Evolutionary conservation across 2,888 invertebrate genomes (phyloP), one percentile per base, ranked within the genome.

Genomic region (Cyclophora punctaria): DNA sequence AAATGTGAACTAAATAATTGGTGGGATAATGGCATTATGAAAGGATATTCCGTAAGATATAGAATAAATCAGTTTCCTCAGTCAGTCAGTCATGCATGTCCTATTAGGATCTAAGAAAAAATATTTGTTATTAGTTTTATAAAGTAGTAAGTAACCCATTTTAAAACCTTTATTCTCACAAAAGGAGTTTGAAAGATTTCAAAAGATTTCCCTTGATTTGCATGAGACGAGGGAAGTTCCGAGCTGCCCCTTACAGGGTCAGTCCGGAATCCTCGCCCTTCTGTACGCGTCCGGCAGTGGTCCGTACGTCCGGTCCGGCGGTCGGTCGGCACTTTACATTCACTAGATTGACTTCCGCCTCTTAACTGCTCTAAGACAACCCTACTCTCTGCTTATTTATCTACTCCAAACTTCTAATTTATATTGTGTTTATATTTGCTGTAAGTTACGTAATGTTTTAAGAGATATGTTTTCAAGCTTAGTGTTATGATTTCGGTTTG

Each of bases 281-380:
- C 62, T 66, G 70, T 50, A 71, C 73, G 4, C 62, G 64, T 64
- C 71, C 76, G 72, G 73, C 68, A 80, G 76, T 74, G 75, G 75
- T 59, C 75, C 76, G 70, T 69, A 69, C 73, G 63, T 81, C 84
- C 83, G 83, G 74, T 53, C 56, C 73, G 68, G 67, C 53, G 52
- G 51, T 57, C 65, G 59, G 67, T 69, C 62, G 58, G 52, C 63
- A 63, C 68, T 70, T 62, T 60, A 63, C 64, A 64, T 62, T 66
- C 60, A 71, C 76, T 80, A 80, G 80, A 87, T 84, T 82, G 80
- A 80, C 82, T 85, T 88, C 87, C 87, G 86, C 75, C 75, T 77
- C 75, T 80, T 81, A 78, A 83, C 75, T 78, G 71, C 37, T 56
- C 50, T 20, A 41, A 48, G 46, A 20, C 49, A 50, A 37, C 37